These are phyloP conservation scores for Peucedramus taeniatus DNA, from an alignment of 2,113 vertebrate genomes.

Conservation along the genomic window DNA sequence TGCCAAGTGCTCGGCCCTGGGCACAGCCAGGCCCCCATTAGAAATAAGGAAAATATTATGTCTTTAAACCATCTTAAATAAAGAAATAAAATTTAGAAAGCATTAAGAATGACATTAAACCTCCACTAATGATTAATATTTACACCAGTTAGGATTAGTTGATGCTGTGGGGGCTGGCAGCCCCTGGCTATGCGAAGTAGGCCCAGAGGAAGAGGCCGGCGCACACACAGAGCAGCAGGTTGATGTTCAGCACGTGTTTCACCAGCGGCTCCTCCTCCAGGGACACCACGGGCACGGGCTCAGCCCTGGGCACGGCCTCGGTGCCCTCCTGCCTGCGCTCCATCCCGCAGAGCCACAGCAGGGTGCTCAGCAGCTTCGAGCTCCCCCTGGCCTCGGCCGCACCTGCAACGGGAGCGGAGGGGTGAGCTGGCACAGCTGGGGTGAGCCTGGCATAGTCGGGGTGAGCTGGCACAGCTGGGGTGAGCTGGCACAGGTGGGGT, in stretches of 20 bases:
- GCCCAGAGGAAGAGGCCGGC: constrained; percentile 83
- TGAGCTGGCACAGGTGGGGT: background rate
- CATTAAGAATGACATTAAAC: background rate
- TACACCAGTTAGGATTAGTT: background rate
- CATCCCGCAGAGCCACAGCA: constrained; percentile 94
- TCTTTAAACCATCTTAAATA: constrained; percentile 12
- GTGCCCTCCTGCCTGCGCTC: constrained; percentile 38
- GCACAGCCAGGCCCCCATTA: background rate
- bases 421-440: background rate
- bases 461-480: no score
- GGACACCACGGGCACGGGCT: background rate
- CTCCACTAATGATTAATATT: constrained; percentile 11
- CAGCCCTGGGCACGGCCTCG: background rate
- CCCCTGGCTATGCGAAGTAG: constrained; percentile 80
- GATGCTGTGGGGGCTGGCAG: fast-evolving
- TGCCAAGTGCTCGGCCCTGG: fast-evolving
- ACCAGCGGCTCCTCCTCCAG: constrained; percentile 76
- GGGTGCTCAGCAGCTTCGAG: constrained; percentile 69
- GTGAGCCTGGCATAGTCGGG: no score
- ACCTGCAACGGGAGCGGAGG: background rate
- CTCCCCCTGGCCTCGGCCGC: background rate
- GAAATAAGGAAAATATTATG: background rate
- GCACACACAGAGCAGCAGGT: constrained; percentile 80
- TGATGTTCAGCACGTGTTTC: constrained; percentile 77
- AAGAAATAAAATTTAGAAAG: constrained; percentile 22